Evolutionary conservation across 2,797 vertebrate genomes (phyloP).

Genomic region (Chanos chanos): DNA sequence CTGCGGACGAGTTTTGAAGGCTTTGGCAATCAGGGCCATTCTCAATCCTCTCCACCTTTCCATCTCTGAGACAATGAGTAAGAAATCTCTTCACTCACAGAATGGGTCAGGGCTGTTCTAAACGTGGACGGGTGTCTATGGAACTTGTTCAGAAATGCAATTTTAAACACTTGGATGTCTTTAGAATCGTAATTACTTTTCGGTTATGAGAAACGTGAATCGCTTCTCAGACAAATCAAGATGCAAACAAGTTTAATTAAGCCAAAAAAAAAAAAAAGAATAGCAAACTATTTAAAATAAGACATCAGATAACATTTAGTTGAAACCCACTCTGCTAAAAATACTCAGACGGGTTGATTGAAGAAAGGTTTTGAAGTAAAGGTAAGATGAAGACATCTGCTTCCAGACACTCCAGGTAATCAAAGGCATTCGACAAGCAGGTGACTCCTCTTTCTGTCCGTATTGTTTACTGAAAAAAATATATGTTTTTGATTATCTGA

Average conservation of each 20-base stretch:
- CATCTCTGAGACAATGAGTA: conserved; percentile 29
- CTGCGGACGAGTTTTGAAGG: conserved; percentile 66
- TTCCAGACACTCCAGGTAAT: conserved; percentile 29
- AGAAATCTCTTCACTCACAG: conserved; percentile 36
- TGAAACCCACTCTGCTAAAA: too few species aligned
- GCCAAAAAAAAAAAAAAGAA: too few species aligned
- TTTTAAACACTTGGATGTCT: too few species aligned
- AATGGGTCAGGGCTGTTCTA: conserved; percentile 35
- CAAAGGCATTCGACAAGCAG: conserved; percentile 57
- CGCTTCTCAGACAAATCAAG: too few species aligned
- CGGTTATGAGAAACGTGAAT: too few species aligned
- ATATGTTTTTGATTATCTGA: conserved; percentile 64
- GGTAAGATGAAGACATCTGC: conserved; percentile 36
- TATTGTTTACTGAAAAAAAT: conserved; percentile 53
- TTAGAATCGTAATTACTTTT: too few species aligned
- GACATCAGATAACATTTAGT: too few species aligned
- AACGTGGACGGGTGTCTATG: conserved; percentile 4
- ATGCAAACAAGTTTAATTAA: too few species aligned
- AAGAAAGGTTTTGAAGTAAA: too few species aligned
- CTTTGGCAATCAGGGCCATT: conserved; percentile 66
- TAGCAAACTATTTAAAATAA: too few species aligned
- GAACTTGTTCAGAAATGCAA: conserved; percentile 31
- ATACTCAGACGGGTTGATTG: too few species aligned
- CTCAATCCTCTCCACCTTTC: conserved; percentile 46
- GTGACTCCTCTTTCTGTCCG: conserved; percentile 61